Conservation (phyloP, 2,113 vertebrate species). For the Falco punctatus region DNA sequence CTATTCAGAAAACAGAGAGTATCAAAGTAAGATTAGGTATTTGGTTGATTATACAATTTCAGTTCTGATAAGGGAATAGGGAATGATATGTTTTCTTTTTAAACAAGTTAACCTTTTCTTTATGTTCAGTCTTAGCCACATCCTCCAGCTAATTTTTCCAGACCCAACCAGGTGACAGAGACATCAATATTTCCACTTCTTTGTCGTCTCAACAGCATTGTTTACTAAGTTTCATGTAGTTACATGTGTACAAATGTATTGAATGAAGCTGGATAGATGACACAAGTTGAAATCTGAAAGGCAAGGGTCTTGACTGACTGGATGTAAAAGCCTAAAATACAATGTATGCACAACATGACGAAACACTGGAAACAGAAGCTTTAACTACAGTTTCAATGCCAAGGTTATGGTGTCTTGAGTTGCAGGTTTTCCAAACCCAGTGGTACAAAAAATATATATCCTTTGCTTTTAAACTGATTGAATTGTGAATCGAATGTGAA, state of each 20-base stretch:
- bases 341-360: background rate
- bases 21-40: background rate
- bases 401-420: background rate
- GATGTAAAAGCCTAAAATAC: background rate
- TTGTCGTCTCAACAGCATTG: background rate
- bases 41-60: background rate
- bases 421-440: background rate
- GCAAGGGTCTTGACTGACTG: background rate
- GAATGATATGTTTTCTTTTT: rapidly evolving
- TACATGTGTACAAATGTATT: background rate
- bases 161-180: background rate
- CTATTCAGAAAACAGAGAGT: background rate
- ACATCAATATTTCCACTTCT: background rate
- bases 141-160: background rate
- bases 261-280: background rate
- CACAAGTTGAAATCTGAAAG: background rate
- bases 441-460: background rate
- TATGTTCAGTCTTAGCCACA: background rate
- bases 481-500: background rate
- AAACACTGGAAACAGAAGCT: background rate
- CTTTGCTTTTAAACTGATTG: background rate
- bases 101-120: background rate
- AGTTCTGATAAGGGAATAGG: background rate
- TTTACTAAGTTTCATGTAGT: background rate
- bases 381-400: background rate